phyloP scores from a whole-genome alignment of 2,888 invertebrate genomes.

The Polydrusus pterygomalis region DNA sequence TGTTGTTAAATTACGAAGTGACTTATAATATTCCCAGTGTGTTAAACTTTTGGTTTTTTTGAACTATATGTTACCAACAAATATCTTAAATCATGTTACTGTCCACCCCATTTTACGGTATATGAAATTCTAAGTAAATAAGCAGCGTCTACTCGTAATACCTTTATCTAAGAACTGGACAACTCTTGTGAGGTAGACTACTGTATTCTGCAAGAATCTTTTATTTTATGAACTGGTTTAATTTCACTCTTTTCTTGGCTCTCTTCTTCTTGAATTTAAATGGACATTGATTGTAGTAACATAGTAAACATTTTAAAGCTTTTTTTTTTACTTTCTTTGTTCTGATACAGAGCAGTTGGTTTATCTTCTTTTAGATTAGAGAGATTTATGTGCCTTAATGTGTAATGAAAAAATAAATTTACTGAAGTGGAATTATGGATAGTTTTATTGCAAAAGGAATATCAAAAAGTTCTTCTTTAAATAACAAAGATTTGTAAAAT shows the following conservation, averaged over 20 bases:
- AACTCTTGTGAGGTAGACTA: constrained; percentile 16
- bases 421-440: background rate
- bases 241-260: constrained; percentile 10
- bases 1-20: too few species aligned
- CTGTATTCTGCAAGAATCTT: constrained; percentile 5
- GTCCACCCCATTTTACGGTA: too few species aligned
- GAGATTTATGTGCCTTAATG: background rate
- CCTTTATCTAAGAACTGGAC: constrained; percentile 3
- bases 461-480: background rate
- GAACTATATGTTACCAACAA: too few species aligned
- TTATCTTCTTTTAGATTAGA: constrained; percentile 10
- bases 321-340: background rate
- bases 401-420: background rate
- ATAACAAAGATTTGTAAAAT: too few species aligned
- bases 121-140: background rate
- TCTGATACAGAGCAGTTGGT: background rate
- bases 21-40: too few species aligned
- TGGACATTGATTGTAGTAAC: constrained; percentile 11
- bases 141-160: constrained; percentile 1
- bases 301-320: constrained; percentile 16
- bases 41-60: too few species aligned
- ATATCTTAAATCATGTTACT: too few species aligned
- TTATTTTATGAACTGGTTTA: constrained; percentile 29
- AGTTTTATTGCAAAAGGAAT: background rate
- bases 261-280: constrained; percentile 19